Evolutionary conservation across 2,888 invertebrate species (phyloP).

Genomic region (Anagyrus pseudococci): DNA sequence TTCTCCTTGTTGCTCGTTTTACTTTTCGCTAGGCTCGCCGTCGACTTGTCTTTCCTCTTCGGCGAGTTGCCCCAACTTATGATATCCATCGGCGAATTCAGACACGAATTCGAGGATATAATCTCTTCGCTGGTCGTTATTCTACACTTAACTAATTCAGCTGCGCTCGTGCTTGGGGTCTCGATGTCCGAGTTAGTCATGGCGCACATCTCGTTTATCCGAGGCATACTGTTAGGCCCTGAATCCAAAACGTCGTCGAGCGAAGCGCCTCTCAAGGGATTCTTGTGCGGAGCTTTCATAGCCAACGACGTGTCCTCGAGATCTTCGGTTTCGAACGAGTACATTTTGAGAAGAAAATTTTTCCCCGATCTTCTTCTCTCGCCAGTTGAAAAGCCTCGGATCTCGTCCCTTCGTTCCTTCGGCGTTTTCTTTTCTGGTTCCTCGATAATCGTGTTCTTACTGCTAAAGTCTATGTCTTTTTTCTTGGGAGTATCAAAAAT

Average conservation of each 20-base stretch:
- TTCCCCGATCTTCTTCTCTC: conserved; percentile 52
- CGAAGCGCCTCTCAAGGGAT: conserved; percentile 51
- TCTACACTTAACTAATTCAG: conserved; percentile 54
- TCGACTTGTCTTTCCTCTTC: background rate
- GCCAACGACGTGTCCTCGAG: conserved; percentile 44
- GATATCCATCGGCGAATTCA: conserved; percentile 46
- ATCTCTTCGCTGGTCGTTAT: conserved; percentile 58
- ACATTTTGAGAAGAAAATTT: conserved; percentile 57
- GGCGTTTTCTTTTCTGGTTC: conserved; percentile 4
- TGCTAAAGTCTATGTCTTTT: conserved; percentile 12
- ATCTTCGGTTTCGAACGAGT: conserved; percentile 59
- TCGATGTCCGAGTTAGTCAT: conserved; percentile 27
- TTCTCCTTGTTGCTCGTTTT: conserved; percentile 8
- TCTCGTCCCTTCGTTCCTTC: conserved; percentile 24
- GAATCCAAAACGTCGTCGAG: conserved; percentile 53
- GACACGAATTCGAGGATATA: conserved; percentile 45
- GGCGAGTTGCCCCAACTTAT: conserved; percentile 53
- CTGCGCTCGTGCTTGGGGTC: conserved; percentile 43
- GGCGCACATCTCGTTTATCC: conserved; percentile 42
- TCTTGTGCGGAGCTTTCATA: conserved; percentile 43
- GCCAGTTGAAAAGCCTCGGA: conserved; percentile 23
- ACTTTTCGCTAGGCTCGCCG: background rate
- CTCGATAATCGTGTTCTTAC: background rate
- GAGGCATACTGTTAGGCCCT: conserved; percentile 51
- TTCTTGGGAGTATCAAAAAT: conserved; percentile 48